Percentiles rank a stretch among this genome's conserved stretches.
Evolutionary conservation across 1,140 invertebrate species (phyloP).

Genomic region (Nasonia longicornis): DNA sequence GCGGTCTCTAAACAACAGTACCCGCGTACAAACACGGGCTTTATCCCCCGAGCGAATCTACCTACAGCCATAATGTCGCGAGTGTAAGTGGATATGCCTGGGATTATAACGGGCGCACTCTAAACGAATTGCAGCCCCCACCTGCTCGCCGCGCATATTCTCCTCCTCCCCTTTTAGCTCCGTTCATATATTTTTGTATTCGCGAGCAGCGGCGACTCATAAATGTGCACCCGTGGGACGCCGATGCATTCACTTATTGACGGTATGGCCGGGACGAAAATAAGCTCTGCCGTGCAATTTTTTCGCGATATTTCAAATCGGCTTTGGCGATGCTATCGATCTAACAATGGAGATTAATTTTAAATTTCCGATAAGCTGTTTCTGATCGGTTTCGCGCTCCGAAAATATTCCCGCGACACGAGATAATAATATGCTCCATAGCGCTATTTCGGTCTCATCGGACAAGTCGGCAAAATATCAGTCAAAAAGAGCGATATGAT

Average conservation of each 20-base stretch:
- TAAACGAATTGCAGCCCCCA: slow-evolving; percentile 47
- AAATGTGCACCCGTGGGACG: neutral
- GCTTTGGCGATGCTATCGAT: too few species aligned
- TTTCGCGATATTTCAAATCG: too few species aligned
- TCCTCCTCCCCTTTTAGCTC: neutral
- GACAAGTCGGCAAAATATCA: neutral
- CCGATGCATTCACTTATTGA: too few species aligned
- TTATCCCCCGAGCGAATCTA: slow-evolving; percentile 55
- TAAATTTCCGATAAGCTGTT: too few species aligned
- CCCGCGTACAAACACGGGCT: neutral
- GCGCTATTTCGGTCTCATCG: neutral
- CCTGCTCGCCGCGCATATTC: neutral
- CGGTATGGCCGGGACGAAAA: too few species aligned
- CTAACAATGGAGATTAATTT: too few species aligned
- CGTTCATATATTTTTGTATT: slow-evolving; percentile 5
- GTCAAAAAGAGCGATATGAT: neutral
- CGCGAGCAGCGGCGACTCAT: neutral
- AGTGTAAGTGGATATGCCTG: slow-evolving; percentile 64
- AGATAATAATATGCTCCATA: neutral
- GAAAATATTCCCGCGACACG: too few species aligned
- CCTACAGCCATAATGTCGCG: slow-evolving; percentile 55
- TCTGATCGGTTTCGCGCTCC: too few species aligned
- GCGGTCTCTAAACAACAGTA: neutral
- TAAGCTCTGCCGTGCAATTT: too few species aligned
- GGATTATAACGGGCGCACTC: slow-evolving; percentile 50